Evolutionary conservation across 2,797 vertebrate genomes (phyloP), one percentile per base, ranked within the genome.

Genomic region (Pyrrhura leucotis): DNA sequence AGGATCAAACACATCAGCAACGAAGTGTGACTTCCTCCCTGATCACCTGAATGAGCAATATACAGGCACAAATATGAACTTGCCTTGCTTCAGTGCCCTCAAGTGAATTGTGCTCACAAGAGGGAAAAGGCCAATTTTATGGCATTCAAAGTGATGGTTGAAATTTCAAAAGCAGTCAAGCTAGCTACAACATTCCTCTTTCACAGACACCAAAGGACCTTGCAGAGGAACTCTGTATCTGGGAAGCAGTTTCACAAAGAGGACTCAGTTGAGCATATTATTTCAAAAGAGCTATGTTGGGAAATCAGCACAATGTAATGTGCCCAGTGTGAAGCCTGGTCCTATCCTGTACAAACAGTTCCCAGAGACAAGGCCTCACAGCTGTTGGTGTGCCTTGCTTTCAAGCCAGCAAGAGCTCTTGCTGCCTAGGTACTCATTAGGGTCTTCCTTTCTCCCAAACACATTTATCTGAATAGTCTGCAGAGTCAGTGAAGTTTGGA

Each of bases 21-120:
- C 13, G 14, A 86, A 78, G 71, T 66, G 87, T 76, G 69, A 86
- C 54, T 81, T 89, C 76, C 90, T 51, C 59, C 53, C 40, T 84
- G 40, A 61, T 67, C 91, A 86, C 84, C 80, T 90, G 95, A 89
- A 73, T 51, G 79, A 94, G 83, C 94, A 96, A 89, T 91, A 69
- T 35, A 79, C 25, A 54, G 66, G 35, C 92, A 86, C 91, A 94
- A 96, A 92, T 94, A 92, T 10, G 85, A 89, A 91, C 74, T 74
- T 37, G 54, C 71, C 67, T 88, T 81, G 85, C 93, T 85, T 92
- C 95, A 69, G 58, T 93, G 66, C 87, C 54, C 82, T 81, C 47
- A 76, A 95, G 67, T 53, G 89, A 93, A 75, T 76, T 90, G 82
- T 67, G 74, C 77, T 94, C 45, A 69, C 62, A 81, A 44, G 59